phyloP scores from a whole-genome alignment of 2,113 vertebrate species.

The Candoia aspera region DNA sequence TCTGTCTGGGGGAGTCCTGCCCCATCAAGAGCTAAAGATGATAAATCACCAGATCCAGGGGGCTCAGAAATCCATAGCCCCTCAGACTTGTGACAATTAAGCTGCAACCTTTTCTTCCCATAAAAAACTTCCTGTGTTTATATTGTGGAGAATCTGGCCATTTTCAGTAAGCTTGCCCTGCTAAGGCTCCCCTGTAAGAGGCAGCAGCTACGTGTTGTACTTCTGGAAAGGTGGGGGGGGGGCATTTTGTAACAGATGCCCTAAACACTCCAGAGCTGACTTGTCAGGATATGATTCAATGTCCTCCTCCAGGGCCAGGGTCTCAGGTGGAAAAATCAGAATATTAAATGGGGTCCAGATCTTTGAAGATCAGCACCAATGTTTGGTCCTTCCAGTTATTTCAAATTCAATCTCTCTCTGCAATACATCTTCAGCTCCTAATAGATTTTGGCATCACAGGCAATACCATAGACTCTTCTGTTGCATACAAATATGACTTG shows the following conservation, averaged over 20 bases:
- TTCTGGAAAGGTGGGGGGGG: neutral
- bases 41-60: neutral
- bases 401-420: neutral
- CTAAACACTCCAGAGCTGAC: neutral
- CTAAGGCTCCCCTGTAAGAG: neutral
- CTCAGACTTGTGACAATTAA: neutral
- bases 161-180: neutral
- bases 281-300: neutral
- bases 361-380: neutral
- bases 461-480: neutral
- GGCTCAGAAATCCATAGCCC: neutral
- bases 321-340: neutral
- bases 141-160: neutral
- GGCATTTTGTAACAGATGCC: neutral
- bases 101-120: neutral
- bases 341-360: neutral
- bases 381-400: neutral
- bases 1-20: neutral
- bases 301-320: neutral
- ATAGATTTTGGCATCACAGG: neutral
- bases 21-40: neutral
- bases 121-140: neutral
- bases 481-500: neutral
- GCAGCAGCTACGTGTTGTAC: neutral
- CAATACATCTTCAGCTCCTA: neutral